A percentile compares a stretch with the other conserved stretches of the same genome.
Evolutionary conservation across 1,140 invertebrate genomes (phyloP).

Genomic region (Cryptotermes secundus): DNA sequence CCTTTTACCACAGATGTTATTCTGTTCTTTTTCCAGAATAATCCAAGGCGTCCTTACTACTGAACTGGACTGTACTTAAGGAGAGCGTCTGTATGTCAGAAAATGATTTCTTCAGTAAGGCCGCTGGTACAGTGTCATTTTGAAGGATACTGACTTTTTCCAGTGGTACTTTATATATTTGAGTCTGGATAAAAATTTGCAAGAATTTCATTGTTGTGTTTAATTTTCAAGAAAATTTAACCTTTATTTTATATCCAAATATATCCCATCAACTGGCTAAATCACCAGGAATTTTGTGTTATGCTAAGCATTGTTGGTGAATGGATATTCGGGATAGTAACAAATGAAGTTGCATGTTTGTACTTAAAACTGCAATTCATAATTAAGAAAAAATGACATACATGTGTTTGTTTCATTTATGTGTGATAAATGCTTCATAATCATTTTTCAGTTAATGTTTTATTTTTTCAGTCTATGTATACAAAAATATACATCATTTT

Average conservation of each 20-base stretch:
- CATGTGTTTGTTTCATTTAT: background rate
- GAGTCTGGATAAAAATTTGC: background rate
- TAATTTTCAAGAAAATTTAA: background rate
- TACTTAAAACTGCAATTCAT: background rate
- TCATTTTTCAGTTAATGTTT: background rate
- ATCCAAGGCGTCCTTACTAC: slow-evolving; percentile 27
- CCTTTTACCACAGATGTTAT: background rate
- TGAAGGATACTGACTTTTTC: background rate
- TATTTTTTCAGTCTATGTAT: background rate
- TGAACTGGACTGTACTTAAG: background rate
- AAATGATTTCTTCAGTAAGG: background rate
- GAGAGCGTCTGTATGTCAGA: background rate
- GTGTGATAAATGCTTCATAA: no score
- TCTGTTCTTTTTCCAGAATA: slow-evolving; percentile 17
- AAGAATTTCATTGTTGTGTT: background rate
- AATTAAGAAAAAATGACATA: background rate
- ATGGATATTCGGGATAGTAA: background rate
- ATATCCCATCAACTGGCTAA: background rate
- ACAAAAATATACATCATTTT: background rate
- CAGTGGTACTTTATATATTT: background rate
- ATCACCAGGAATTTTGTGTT: background rate
- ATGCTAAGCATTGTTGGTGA: background rate
- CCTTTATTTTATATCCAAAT: background rate
- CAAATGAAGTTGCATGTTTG: background rate
- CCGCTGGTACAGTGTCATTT: background rate